Base-by-base conservation (phyloP, 1,140 invertebrate genomes). In the Sycobia sp. region DNA sequence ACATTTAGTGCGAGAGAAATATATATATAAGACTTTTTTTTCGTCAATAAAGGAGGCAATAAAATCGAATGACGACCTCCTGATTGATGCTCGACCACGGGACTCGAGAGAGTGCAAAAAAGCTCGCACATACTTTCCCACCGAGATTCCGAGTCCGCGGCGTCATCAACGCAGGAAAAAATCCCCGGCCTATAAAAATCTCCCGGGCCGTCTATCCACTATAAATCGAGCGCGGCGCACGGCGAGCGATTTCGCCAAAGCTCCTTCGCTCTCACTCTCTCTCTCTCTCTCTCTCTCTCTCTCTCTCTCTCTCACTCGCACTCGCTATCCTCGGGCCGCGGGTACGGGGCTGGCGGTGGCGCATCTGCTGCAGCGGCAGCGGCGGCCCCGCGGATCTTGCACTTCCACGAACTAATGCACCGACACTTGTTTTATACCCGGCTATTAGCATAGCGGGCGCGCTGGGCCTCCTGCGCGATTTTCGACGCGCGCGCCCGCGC, bases 61-160 rank as follows among this genome's bases (percentile, higher is more conserved):
- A 38, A 49, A 27, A 47, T 29, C 32, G 18, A 25, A 18, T 58
- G 55, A 38, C 32, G 44, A 49, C 8, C 23, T 9, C n/a, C 23
- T 58, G 56, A 58, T 58, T 38, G 56, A 58, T 58, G 22, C 32
- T 4, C 14, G 18, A n/a, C n/a, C n/a, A n/a, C n/a, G 10, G 14
- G 9, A 11, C 14, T 9, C 20, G 25, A 46, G 9, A 18, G 25
- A n/a, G n/a, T n/a, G n/a, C n/a, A n/a, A n/a, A 25, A 23, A 23
- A n/a, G 8, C 25, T 11, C 25, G 34, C 10, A 18, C 18, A 43
- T 57, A 51, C 38, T 64, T 64, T 64, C 54, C 54, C 62, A 64
- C 43, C 20, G 54, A 23, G 32, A 57, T 58, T 57, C 54, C 54
- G 20, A 34, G 32, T 39, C 7, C 25, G 16, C 16, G 7, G 29